Evolutionary conservation across 2,113 vertebrate species (phyloP).

Genomic region (Phaethornis superciliosus): DNA sequence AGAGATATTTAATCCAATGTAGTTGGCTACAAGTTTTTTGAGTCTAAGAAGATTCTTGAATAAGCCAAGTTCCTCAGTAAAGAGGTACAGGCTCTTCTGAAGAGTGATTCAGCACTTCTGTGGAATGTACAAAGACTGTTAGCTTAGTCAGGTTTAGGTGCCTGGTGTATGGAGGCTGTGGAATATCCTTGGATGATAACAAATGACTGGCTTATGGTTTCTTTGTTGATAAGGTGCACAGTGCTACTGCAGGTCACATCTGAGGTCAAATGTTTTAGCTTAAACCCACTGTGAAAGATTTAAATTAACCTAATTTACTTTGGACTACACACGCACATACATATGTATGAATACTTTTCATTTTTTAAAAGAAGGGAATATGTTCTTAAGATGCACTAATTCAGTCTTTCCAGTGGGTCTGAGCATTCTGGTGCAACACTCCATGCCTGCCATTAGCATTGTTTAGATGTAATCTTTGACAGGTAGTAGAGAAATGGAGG

Average conservation of each 20-base stretch:
- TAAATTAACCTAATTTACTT: background rate
- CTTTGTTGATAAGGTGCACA: background rate
- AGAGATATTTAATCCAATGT: background rate
- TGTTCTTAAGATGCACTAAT: background rate
- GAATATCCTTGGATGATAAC: background rate
- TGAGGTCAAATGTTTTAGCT: background rate
- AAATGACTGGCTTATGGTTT: background rate
- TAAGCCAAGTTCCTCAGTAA: background rate
- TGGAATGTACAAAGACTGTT: background rate
- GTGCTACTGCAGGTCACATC: background rate
- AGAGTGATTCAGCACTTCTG: background rate
- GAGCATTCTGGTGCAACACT: background rate
- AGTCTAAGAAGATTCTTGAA: background rate
- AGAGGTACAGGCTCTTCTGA: background rate
- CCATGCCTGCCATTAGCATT: background rate
- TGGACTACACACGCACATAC: background rate
- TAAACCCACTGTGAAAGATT: background rate
- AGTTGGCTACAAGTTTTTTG: background rate
- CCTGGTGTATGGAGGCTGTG: background rate
- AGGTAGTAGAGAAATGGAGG: background rate
- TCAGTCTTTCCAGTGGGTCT: background rate
- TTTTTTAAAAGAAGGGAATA: background rate
- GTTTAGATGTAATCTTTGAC: background rate
- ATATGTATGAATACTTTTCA: background rate
- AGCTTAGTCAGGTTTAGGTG: background rate